Evolutionary conservation across 2,113 vertebrate species (phyloP).

Genomic region (Hippolais icterina): DNA sequence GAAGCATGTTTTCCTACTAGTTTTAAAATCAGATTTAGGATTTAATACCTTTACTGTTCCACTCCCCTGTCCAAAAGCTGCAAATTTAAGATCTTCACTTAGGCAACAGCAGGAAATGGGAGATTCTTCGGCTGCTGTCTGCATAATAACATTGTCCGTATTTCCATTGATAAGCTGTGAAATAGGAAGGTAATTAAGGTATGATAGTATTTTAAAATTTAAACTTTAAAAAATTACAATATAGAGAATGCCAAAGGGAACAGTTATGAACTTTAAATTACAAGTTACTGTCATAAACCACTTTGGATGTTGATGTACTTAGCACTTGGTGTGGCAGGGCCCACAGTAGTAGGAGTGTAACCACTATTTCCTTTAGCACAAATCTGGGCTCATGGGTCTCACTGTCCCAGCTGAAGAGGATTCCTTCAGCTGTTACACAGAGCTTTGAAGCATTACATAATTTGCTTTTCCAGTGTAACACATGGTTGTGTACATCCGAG

Average conservation of each 20-base stretch:
- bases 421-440: background rate
- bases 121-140: slow-evolving; percentile 77
- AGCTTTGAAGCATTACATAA: background rate
- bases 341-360: background rate
- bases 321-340: background rate
- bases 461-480: background rate
- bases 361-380: background rate
- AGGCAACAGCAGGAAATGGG: slow-evolving; percentile 86
- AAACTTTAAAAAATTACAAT: background rate
- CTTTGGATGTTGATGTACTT: background rate
- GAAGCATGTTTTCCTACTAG: background rate
- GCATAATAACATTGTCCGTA: slow-evolving; percentile 75
- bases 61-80: slow-evolving; percentile 82
- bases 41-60: slow-evolving; percentile 84
- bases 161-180: slow-evolving; percentile 84
- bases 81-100: slow-evolving; percentile 68
- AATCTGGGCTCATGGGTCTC: background rate
- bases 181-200: background rate
- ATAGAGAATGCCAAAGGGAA: background rate
- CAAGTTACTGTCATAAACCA: background rate
- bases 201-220: background rate
- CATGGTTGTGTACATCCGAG: background rate
- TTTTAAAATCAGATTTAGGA: background rate
- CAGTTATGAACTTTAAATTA: background rate
- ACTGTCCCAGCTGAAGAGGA: background rate